A percentile compares a stretch with the other conserved stretches of the same genome.
Evolutionary conservation across 2,888 invertebrate species (phyloP).

Genomic region (Harpalus rufipes): DNA sequence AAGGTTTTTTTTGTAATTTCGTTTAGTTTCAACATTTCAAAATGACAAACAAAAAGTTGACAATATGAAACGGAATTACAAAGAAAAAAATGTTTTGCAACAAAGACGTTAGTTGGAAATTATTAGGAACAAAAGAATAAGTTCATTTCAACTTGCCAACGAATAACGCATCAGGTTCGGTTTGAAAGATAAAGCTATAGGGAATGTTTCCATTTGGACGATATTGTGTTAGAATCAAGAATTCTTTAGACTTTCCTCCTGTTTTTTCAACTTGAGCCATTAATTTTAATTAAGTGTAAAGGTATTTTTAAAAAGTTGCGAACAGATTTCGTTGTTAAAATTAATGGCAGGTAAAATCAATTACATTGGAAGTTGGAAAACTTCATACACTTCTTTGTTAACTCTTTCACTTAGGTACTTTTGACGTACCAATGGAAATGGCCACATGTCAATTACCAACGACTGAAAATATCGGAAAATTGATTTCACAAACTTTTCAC

Average conservation of each 20-base stretch:
- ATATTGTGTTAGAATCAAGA: constrained; percentile 32
- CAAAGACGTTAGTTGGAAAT: not conserved
- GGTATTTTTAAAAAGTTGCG: constrained; percentile 32
- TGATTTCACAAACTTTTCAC: constrained; percentile 61
- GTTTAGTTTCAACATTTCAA: no score
- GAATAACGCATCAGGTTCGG: constrained; percentile 48
- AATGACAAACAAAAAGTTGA: no score
- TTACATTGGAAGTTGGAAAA: constrained; percentile 48
- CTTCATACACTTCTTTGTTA: constrained; percentile 50
- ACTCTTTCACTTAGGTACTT: constrained; percentile 38
- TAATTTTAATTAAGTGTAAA: constrained; percentile 50
- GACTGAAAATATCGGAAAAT: constrained; percentile 62
- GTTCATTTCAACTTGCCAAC: constrained; percentile 45
- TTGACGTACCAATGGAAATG: constrained; percentile 48
- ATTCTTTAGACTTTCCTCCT: not conserved
- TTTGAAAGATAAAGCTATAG: constrained; percentile 63
- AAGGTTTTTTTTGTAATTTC: no score
- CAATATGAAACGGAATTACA: no score
- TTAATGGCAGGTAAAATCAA: constrained; percentile 48
- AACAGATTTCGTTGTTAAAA: constrained; percentile 49
- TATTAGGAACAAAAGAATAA: not conserved
- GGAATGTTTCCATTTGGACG: constrained; percentile 39
- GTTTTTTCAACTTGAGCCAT: constrained; percentile 26
- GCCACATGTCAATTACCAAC: constrained; percentile 56
- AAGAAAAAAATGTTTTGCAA: not conserved